Evolutionary conservation across 2,888 invertebrate genomes (phyloP).

Genomic region (Pseudolycoriella hygida): DNA sequence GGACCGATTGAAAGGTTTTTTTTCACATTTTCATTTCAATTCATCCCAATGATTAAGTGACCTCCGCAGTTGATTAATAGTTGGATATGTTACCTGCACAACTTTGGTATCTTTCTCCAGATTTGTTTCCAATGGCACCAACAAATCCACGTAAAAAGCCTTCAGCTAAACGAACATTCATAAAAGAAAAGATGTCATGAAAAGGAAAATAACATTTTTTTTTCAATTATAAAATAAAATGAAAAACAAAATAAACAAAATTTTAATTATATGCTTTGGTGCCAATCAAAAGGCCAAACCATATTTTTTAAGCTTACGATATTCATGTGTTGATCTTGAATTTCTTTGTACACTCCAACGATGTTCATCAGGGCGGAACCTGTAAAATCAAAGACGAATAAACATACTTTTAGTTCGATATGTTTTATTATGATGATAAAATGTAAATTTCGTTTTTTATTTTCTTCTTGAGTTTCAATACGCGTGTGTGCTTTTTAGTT

Average conservation of each 20-base stretch:
- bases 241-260: background rate
- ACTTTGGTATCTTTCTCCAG: slow-evolving; percentile 89
- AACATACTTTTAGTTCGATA: background rate
- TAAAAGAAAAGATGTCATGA: slow-evolving; percentile 7
- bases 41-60: no score
- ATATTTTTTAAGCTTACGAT: slow-evolving; percentile 49
- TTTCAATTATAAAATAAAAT: background rate
- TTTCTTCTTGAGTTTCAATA: background rate
- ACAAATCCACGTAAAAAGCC: slow-evolving; percentile 83
- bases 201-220: slow-evolving; percentile 7
- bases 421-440: background rate
- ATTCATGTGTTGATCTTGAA: slow-evolving; percentile 87
- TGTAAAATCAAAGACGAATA: slow-evolving; percentile 30
- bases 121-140: slow-evolving; percentile 85
- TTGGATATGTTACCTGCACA: slow-evolving; percentile 17
- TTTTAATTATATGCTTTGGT: slow-evolving; percentile 8
- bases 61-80: no score
- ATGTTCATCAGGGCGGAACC: slow-evolving; percentile 83
- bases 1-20: no score
- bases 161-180: slow-evolving; percentile 67
- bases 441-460: background rate
- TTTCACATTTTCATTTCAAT: no score
- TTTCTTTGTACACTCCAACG: slow-evolving; percentile 83
- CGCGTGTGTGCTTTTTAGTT: background rate
- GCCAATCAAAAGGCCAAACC: background rate